These are phyloP conservation scores for Hybognathus amarus DNA, from an alignment of 2,797 vertebrate species.

Conservation along the genomic window DNA sequence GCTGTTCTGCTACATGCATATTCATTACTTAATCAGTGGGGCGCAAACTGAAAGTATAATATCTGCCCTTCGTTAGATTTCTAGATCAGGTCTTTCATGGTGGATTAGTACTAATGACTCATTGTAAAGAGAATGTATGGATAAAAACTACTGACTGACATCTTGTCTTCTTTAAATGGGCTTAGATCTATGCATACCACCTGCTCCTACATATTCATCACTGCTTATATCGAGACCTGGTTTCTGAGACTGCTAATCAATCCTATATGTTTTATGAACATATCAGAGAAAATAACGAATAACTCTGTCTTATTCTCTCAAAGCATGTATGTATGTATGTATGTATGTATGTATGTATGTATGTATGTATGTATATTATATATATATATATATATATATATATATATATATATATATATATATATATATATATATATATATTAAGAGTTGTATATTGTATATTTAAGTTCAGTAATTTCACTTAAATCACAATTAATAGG, in stretches of 20 bases:
- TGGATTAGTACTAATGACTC: conserved; percentile 50
- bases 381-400: no score
- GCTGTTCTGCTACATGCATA: conserved; percentile 62
- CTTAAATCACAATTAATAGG: no score
- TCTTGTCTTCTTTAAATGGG: conserved; percentile 24
- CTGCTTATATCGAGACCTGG: neutral
- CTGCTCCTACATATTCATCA: conserved; percentile 34
- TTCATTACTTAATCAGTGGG: conserved; percentile 52
- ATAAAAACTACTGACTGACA: conserved; percentile 29
- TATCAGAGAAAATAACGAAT: neutral
- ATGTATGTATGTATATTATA: no score
- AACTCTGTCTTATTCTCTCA: neutral
- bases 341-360: no score
- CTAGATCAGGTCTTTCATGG: conserved; percentile 39
- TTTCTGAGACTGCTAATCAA: conserved; percentile 1
- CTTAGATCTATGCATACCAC: conserved; percentile 38
- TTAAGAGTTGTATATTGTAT: no score
- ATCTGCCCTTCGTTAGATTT: conserved; percentile 16
- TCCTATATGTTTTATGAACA: neutral
- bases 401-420: no score
- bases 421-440: no score
- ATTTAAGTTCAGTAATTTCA: no score
- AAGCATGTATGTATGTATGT: neutral
- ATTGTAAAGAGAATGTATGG: conserved; percentile 39
- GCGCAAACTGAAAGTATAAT: conserved; percentile 9